Evolutionary conservation across 2,888 invertebrate species (phyloP), one percentile per base, ranked within the genome.

Genomic region (Steinernema hermaphroditum): DNA sequence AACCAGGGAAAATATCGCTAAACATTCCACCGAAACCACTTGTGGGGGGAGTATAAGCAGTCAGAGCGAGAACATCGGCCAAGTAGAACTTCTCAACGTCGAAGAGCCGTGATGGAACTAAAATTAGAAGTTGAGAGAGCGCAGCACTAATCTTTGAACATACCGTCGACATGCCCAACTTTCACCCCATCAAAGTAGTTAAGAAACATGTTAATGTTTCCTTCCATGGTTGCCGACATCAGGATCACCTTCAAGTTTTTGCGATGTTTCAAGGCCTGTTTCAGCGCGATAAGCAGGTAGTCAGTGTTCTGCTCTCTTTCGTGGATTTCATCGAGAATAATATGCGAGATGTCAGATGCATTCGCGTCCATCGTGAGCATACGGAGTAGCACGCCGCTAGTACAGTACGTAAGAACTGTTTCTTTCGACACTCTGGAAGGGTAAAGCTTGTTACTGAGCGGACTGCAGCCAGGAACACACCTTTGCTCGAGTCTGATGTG

Each of bases 291-390:
- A 75, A 97, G 89, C 54, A 96, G 90, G 88, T 96, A 96, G 88
- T 97, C 97, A 69, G 93, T 92, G 87, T 93, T 92, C 85, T 93
- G 91, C 88, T 96, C 95, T 0, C 96, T 90, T 87, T 96, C 96
- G 88, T 97, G 97, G 12, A 69, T 69, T 16, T 69, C 69, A 41
- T 69, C 88, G 80, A 89, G 86, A 77, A 90, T 87, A 72, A 90
- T 86, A 87, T 96, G 96, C 0, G 94, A 93, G 68, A 94, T 91
- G 19, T 91, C 91, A 6, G 90, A 89, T 32, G 87, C 76, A 1
- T 91, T 89, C 77, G 92, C 92, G 1, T 92, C 92, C 1, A 91
- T 91, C 92, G 95, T 93, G 73, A 97, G 89, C 0, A 93, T 94
- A 70, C 96, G 89, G 75, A 97, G 89, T 74, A 95, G 89, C 2